Percentiles rank a stretch among this genome's conserved stretches.
Evolutionary conservation across 2,888 invertebrate genomes (phyloP).

Genomic region (Agrochola macilenta): DNA sequence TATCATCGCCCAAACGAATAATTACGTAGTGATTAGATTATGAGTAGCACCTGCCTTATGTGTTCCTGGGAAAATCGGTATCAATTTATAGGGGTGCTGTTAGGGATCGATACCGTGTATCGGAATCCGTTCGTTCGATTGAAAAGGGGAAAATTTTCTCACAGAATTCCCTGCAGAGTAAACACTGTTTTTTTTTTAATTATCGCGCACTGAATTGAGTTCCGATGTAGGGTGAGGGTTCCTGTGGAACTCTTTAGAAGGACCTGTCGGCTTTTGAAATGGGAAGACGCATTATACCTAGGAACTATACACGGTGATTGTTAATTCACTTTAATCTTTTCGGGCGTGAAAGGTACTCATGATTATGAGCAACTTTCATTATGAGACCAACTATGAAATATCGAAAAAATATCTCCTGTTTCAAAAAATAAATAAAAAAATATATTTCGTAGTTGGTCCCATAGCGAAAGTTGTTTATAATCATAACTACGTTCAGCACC

Average conservation of each 20-base stretch:
- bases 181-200: conserved; percentile 57
- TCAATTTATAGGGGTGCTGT: conserved; percentile 50
- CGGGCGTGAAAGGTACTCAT: too few species aligned
- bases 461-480: too few species aligned
- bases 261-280: neutral
- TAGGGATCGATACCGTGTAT: conserved; percentile 65
- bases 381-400: too few species aligned
- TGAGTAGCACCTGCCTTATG: conserved; percentile 73
- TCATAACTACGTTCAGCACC: too few species aligned
- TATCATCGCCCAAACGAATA: conserved; percentile 71
- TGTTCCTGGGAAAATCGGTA: conserved; percentile 76
- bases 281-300: conserved; percentile 8
- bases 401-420: too few species aligned
- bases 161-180: conserved; percentile 55
- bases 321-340: too few species aligned
- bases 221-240: conserved; percentile 48
- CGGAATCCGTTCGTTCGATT: conserved; percentile 58
- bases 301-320: too few species aligned
- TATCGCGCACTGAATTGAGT: conserved; percentile 45
- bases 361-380: too few species aligned
- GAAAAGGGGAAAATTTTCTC: conserved; percentile 68
- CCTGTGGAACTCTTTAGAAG: neutral
- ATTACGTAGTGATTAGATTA: conserved; percentile 68
- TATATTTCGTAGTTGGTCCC: too few species aligned
- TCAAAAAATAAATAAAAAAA: too few species aligned